phyloP scores from a whole-genome alignment of 2,888 invertebrate genomes.

The Rhamnusium bicolor region DNA sequence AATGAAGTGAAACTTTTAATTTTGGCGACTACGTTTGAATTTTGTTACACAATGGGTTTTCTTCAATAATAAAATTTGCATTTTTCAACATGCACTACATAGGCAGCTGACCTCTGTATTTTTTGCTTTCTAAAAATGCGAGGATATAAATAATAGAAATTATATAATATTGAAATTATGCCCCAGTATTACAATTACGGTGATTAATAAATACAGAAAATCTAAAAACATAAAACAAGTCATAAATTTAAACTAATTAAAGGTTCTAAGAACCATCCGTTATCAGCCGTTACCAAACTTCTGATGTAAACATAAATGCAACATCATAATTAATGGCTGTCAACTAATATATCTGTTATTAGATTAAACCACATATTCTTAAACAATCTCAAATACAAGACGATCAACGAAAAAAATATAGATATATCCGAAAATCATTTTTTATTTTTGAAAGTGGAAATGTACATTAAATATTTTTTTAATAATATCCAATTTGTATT shows the following conservation, averaged over 20 bases:
- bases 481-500: no score
- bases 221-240: not conserved
- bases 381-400: not conserved
- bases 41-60: no score
- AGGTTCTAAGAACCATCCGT: not conserved
- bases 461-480: no score
- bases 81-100: not conserved
- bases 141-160: not conserved
- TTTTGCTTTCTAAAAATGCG: constrained; percentile 21
- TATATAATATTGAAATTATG: not conserved
- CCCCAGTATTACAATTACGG: not conserved
- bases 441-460: not conserved
- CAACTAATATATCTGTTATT: not conserved
- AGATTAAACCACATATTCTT: not conserved
- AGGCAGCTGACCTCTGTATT: not conserved
- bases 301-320: not conserved
- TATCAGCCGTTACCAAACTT: not conserved
- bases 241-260: constrained; percentile 12
- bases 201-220: not conserved
- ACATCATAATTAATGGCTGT: not conserved
- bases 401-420: not conserved
- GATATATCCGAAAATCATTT: no score
- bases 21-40: no score
- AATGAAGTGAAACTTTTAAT: no score
- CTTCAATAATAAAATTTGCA: not conserved